Base-by-base conservation (phyloP, 2,113 vertebrate genomes). In the Callipepla californica region DNA sequence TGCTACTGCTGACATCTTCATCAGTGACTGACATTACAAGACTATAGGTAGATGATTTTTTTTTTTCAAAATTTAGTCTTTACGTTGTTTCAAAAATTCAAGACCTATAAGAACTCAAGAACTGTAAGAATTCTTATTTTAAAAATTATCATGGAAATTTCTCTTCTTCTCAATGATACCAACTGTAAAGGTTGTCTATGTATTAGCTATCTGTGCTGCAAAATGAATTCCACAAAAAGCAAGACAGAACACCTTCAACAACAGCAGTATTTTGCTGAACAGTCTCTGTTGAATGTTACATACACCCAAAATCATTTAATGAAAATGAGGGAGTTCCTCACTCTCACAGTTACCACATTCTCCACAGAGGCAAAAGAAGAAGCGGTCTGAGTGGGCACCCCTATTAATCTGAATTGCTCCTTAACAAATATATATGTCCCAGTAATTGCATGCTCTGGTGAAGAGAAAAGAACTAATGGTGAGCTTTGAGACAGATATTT, bases 401-500 rank as follows among this genome's bases (percentile, higher is more conserved):
- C 67, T 20, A 81, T 73, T 65, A 88, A 61, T 32, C 36, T 92
- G 6, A 12, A 80, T 75, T 34, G 53, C 11, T 78, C 3, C 65
- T 76, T 80, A 89, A 83, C 19, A 95, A 93, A 58, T 40, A 93
- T 89, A 85, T 82, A 22, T 58, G 34, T 76, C 90, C 50, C 47
- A 75, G 38, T 84, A 95, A 94, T 68, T 92, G 36, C 36, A 63
- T 79, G 40, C 40, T 83, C 69, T 6, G 9, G 26, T 23, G 1
- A 57, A 91, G 53, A 87, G 67, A 87, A 83, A 51, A 42, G 17
- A 84, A 62, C 63, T 48, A 30, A 69, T 80, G 53, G 44, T 68
- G 47, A 94, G 66, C 84, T 79, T 61, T 90, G 90, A 96, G 87
- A 58, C 38, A 84, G 81, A 93, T 91, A 87, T 86, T 91, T 80